phyloP scores from a whole-genome alignment of 2,113 vertebrate species.

The Cebus imitator region DNA sequence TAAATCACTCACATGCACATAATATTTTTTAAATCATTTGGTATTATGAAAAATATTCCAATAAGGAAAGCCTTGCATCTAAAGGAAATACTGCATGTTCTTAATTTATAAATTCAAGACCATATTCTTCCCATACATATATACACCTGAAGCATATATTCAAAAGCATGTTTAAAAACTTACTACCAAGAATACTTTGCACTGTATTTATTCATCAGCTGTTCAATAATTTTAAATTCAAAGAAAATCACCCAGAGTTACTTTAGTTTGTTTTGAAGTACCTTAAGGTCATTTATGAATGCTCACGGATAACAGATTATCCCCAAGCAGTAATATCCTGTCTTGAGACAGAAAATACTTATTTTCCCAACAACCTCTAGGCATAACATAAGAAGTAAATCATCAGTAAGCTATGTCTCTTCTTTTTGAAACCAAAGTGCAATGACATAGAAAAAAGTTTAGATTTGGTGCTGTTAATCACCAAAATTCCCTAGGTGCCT shows the following conservation, averaged over 20 bases:
- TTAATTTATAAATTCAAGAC: conserved; percentile 10
- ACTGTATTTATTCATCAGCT: background rate
- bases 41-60: background rate
- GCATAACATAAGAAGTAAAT: background rate
- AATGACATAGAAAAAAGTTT: background rate
- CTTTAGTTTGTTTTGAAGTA: background rate
- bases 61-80: background rate
- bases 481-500: background rate
- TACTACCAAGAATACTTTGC: background rate
- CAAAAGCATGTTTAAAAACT: conserved; percentile 19
- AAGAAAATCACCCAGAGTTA: background rate
- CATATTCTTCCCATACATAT: background rate
- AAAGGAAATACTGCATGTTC: conserved; percentile 13
- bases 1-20: background rate
- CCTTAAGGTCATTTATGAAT: background rate
- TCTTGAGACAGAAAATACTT: background rate
- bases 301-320: background rate
- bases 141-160: background rate
- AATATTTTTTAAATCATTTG: background rate
- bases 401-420: background rate
- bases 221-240: conserved; percentile 32
- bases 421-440: conserved; percentile 16
- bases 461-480: background rate
- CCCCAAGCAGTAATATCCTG: conserved; percentile 17
- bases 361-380: background rate